Evolutionary conservation across 2,888 invertebrate species (phyloP), one percentile per base, ranked within the genome.

Genomic region (Holacanthella duospinosa): DNA sequence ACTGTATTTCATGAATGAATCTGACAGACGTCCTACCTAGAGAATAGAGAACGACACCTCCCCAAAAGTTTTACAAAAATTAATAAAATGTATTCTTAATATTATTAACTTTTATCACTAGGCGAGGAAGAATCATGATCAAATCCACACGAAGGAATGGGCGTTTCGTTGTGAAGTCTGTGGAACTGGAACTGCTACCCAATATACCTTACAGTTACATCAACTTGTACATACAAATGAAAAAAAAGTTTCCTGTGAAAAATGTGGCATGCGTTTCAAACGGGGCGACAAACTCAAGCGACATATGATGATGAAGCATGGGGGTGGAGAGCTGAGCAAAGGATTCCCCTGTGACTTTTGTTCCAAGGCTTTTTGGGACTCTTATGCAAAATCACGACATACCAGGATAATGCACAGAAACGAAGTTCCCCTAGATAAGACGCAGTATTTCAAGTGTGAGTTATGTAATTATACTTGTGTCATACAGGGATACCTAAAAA

Each of bases 111-210:
- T 36, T 16, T 48, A 9, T 48, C 12, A 9, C 12, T 21, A 48
- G 48, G 12, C 19, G 4, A 48, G 21, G 48, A 9, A 21, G 21
- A 9, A 48, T 9, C 48, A 48, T 21, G 48, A 48, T 4, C 19
- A 9, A 48, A 21, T 4, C 4, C 48, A 48, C 21, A 48, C 48
- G 4, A 21, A 57, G 12, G 25, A 55, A n/a, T n/a, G n/a, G n/a
- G n/a, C n/a, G 16, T 61, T 43, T 44, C 25, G n/a, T n/a, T 57
- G 61, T 28, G 61, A 61, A 44, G n/a, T 36, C 9, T 61, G 61
- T 27, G 61, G 57, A 2, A 12, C 16, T 44, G 61, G 56, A 4
- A n/a, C 16, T 1, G 19, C 36, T 16, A 61, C 43, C 1, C 16
- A 26, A 43, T 9, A 56, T 9, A 6, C 19, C 1, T 25, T 61